Conservation (phyloP, 2,113 vertebrate genomes). For the Cebidichthys violaceus region DNA sequence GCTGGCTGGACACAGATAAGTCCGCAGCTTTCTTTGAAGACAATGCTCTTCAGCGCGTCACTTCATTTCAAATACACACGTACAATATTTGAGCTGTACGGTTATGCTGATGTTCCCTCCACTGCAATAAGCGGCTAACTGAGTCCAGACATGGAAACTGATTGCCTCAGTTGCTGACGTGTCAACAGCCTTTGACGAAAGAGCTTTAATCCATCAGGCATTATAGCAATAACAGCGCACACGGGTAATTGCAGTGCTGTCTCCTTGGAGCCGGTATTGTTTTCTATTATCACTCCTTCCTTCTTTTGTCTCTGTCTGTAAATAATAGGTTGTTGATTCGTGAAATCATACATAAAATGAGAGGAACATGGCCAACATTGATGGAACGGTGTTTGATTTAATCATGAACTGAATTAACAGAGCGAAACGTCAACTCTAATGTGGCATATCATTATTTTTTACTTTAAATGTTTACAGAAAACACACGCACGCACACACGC, state of each 20-base stretch:
- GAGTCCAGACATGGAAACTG: not conserved
- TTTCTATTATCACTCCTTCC: constrained; percentile 1
- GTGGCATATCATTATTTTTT: too few relatives aligned
- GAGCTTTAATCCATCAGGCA: constrained; percentile 21
- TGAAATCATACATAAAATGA: not conserved
- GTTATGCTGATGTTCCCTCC: not conserved
- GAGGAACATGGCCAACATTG: not conserved
- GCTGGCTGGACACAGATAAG: not conserved
- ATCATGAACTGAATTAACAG: not conserved
- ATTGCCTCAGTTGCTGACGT: constrained; percentile 35
- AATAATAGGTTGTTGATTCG: not conserved
- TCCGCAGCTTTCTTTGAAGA: not conserved
- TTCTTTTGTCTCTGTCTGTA: not conserved
- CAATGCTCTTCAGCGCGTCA: not conserved
- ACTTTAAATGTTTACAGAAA: not conserved
- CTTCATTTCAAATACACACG: not conserved
- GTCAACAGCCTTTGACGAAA: constrained; percentile 18
- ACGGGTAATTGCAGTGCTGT: constrained; percentile 31
- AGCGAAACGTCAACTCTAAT: not conserved
- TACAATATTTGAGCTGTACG: not conserved
- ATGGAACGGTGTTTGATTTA: not conserved
- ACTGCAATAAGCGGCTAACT: not conserved
- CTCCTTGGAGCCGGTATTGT: constrained; percentile 21
- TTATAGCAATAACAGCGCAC: constrained; percentile 33
- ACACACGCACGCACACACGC: too few relatives aligned